Evolutionary conservation across 2,113 vertebrate species (phyloP).

Genomic region (Pandion haliaetus): DNA sequence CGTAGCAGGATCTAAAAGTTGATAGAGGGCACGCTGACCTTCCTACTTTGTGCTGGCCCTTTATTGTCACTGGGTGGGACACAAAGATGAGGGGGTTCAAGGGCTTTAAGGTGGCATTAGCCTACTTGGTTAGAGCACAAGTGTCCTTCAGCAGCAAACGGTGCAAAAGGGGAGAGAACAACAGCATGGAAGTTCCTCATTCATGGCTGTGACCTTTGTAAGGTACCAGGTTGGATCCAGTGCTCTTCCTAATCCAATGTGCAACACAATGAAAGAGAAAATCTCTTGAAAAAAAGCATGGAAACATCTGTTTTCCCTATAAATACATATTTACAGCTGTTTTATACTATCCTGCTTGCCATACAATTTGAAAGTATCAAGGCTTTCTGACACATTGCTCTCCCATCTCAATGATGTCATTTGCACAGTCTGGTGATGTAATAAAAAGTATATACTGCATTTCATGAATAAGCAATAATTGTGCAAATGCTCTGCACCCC

Average conservation of each 20-base stretch:
- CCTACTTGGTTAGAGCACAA: not conserved
- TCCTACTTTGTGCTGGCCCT: not conserved
- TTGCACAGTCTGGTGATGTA: not conserved
- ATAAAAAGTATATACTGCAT: not conserved
- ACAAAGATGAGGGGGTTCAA: not conserved
- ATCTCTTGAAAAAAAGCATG: not conserved
- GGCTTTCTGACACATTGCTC: not conserved
- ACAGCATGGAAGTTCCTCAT: not conserved
- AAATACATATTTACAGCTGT: not conserved
- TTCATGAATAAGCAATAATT: not conserved
- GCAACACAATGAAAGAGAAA: not conserved
- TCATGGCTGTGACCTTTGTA: not conserved
- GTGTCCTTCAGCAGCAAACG: not conserved
- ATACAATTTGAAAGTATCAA: not conserved
- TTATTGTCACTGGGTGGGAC: not conserved
- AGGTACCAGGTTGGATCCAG: not conserved
- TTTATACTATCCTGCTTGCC: rapidly evolving
- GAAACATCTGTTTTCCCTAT: not conserved
- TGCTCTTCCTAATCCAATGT: not conserved
- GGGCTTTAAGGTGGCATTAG: not conserved
- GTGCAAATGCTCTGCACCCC: not conserved
- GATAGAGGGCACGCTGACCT: not conserved
- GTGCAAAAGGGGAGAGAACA: not conserved
- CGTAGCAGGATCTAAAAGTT: not conserved
- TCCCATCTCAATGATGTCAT: rapidly evolving